Percentiles rank a stretch among this genome's conserved stretches.
Conservation (phyloP, 2,113 vertebrate species). For the Arizona elegans region DNA sequence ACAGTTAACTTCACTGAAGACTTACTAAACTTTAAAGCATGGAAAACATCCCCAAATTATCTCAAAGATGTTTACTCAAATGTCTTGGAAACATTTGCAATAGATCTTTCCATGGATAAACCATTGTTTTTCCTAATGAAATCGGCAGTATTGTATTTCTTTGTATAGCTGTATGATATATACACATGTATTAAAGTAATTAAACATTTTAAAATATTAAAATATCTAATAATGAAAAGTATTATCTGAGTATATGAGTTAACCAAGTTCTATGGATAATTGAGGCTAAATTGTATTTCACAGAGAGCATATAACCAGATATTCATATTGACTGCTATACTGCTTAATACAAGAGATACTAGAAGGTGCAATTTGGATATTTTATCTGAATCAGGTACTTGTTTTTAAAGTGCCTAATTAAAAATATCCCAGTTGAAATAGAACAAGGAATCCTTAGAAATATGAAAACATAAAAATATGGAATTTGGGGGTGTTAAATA, state of each 20-base stretch:
- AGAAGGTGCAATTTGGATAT: slow-evolving; percentile 38
- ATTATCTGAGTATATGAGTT: not conserved
- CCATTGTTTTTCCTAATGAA: not conserved
- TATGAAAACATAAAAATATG: not conserved
- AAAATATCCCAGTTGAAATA: not conserved
- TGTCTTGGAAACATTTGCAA: not conserved
- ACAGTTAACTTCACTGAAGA: not conserved
- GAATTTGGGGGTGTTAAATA: not conserved
- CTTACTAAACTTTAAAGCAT: not conserved
- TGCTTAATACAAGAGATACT: not conserved
- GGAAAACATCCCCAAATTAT: not conserved
- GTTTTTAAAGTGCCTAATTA: not conserved
- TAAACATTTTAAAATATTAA: not conserved
- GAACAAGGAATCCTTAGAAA: not conserved
- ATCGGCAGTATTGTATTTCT: not conserved
- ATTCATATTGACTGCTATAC: not conserved
- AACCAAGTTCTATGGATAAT: not conserved
- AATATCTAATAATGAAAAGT: not conserved
- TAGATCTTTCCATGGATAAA: not conserved
- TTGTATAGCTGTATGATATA: not conserved
- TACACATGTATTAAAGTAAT: not conserved
- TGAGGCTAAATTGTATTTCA: not conserved
- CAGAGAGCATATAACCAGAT: not conserved
- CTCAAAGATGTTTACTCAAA: not conserved
- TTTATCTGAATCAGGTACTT: slow-evolving; percentile 41